phyloP scores from a whole-genome alignment of 2,888 invertebrate genomes.

The Cerastis leucographa region DNA sequence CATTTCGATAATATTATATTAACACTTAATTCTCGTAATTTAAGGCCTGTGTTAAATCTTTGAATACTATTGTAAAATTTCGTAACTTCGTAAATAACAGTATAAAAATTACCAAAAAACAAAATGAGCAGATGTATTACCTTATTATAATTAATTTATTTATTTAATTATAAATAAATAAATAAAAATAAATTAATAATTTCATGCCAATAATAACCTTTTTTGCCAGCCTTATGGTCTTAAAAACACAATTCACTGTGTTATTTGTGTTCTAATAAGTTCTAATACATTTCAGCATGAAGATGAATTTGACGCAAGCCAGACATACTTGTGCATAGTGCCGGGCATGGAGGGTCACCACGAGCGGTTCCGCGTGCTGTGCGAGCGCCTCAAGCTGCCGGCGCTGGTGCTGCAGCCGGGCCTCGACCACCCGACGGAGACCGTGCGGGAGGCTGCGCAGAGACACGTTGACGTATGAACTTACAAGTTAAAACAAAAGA shows the following conservation, averaged over 20 bases:
- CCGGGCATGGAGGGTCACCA: constrained; percentile 80
- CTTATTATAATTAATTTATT: too few species aligned
- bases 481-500: background rate
- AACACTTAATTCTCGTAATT: too few species aligned
- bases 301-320: constrained; percentile 60
- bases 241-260: constrained; percentile 42
- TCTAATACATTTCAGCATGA: background rate
- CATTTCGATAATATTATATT: too few species aligned
- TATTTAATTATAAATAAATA: too few species aligned
- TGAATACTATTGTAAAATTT: too few species aligned
- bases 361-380: constrained; percentile 69
- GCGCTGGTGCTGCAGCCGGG: constrained; percentile 79
- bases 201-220: too few species aligned
- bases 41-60: too few species aligned
- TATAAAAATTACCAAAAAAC: too few species aligned
- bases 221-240: background rate
- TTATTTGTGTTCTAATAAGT: background rate
- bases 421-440: constrained; percentile 71
- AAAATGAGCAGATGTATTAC: too few species aligned
- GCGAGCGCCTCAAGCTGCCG: constrained; percentile 72
- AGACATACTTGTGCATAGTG: constrained; percentile 72
- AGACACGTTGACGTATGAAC: constrained; percentile 70
- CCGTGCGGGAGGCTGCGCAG: constrained; percentile 70
- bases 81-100: too few species aligned
- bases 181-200: too few species aligned